phyloP scores from a whole-genome alignment of 1,140 invertebrate genomes.

The Argopecten irradians region DNA sequence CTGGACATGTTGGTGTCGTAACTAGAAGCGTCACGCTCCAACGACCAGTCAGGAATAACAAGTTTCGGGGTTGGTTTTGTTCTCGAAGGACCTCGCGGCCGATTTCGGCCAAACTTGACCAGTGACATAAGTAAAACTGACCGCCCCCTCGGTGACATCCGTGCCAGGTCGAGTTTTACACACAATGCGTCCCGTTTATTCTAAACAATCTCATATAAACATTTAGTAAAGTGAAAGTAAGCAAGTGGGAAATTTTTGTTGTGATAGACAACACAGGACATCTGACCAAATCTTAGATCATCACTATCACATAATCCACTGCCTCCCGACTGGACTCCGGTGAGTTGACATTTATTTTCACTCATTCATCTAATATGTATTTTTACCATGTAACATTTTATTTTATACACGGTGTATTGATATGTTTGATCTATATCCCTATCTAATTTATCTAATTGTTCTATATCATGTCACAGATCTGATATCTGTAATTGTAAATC shows the following conservation, averaged over 20 bases:
- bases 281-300: background rate
- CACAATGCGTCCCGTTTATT: background rate
- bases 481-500: too few relatives aligned
- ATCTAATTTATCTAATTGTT: too few relatives aligned
- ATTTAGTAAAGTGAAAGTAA: constrained; percentile 17
- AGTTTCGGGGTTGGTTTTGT: background rate
- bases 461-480: too few relatives aligned
- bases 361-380: background rate
- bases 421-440: too few relatives aligned
- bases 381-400: too few relatives aligned
- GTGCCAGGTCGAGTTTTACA: constrained; percentile 8
- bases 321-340: background rate
- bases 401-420: too few relatives aligned
- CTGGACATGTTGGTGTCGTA: constrained; percentile 10
- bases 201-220: background rate
- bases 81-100: background rate
- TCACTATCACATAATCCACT: background rate
- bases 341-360: background rate
- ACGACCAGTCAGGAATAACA: background rate
- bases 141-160: constrained; percentile 18
- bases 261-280: background rate
- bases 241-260: background rate
- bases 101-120: background rate
- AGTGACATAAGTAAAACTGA: background rate
- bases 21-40: background rate